These are phyloP conservation scores for Smittia aterrima DNA, from an alignment of 2,888 invertebrate genomes.

Conservation along the genomic window DNA sequence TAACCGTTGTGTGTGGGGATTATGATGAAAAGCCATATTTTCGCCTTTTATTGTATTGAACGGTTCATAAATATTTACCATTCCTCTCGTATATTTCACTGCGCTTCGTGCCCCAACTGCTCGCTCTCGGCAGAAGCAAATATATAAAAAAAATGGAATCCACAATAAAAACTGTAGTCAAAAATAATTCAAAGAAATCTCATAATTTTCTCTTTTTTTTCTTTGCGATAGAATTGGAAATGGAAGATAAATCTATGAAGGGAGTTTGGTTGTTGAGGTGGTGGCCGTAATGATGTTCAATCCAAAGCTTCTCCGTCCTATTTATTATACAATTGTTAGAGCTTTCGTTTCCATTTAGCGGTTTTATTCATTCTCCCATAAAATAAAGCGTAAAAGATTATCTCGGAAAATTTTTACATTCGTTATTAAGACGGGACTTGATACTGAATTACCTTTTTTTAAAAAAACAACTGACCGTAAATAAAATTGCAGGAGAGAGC, in stretches of 20 bases:
- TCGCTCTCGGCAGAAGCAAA: neutral
- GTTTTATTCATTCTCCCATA: slow-evolving; percentile 14
- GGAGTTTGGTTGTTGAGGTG: neutral
- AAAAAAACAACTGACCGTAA: slow-evolving; percentile 31
- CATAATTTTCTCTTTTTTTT: neutral
- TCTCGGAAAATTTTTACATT: slow-evolving; percentile 19
- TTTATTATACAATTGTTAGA: slow-evolving; percentile 26
- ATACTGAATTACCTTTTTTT: slow-evolving; percentile 10
- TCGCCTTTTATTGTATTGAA: slow-evolving; percentile 19
- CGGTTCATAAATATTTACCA: slow-evolving; percentile 28
- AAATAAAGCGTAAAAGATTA: slow-evolving; percentile 17
- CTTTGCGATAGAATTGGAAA: neutral
- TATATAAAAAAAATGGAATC: slow-evolving; percentile 2
- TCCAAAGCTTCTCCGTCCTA: neutral
- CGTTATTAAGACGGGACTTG: slow-evolving; percentile 15
- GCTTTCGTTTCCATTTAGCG: slow-evolving; percentile 23
- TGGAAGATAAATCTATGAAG: neutral
- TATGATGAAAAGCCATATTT: slow-evolving; percentile 26
- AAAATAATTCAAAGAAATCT: slow-evolving; percentile 27
- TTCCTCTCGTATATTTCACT: neutral
- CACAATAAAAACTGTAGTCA: slow-evolving; percentile 17
- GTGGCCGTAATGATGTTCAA: neutral
- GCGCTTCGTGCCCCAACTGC: neutral
- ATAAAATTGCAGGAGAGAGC: slow-evolving; percentile 3
- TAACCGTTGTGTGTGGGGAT: slow-evolving; percentile 15